Evolutionary conservation across 2,888 invertebrate genomes (phyloP).

Genomic region (Cremastinae sp.): DNA sequence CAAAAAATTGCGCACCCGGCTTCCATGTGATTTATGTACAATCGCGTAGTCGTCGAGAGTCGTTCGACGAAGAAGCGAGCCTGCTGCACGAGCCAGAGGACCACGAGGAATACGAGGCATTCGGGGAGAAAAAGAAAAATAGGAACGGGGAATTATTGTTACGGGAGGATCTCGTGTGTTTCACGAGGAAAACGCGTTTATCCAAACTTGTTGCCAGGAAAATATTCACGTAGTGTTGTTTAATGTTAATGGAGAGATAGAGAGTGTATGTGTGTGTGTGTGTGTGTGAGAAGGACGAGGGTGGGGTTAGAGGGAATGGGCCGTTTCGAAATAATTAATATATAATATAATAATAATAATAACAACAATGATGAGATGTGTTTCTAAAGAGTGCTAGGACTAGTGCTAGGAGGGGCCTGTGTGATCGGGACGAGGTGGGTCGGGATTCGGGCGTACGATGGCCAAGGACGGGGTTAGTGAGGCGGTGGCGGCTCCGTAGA

Average conservation of each 20-base stretch:
- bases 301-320: constrained; percentile 63
- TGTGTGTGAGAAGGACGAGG: constrained; percentile 6
- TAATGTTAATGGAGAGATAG: not conserved
- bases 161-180: not conserved
- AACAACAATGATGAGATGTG: constrained; percentile 79
- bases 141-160: not conserved
- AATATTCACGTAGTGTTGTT: not conserved
- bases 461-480: constrained; percentile 76
- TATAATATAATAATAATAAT: constrained; percentile 75
- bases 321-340: constrained; percentile 75
- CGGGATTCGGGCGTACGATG: constrained; percentile 61
- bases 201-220: no score
- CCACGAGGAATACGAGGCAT: constrained; percentile 20
- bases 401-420: constrained; percentile 76
- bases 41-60: constrained; percentile 52
- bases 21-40: constrained; percentile 58
- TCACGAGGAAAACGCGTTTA: not conserved
- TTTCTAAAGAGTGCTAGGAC: constrained; percentile 80
- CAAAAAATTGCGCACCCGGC: constrained; percentile 32
- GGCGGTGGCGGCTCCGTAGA: constrained; percentile 81
- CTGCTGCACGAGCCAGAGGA: constrained; percentile 40
- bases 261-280: not conserved
- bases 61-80: constrained; percentile 40
- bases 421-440: constrained; percentile 67
- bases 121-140: not conserved